Evolutionary conservation across 2,797 vertebrate genomes (phyloP).

Genomic region (Cetoscarus ocellatus): DNA sequence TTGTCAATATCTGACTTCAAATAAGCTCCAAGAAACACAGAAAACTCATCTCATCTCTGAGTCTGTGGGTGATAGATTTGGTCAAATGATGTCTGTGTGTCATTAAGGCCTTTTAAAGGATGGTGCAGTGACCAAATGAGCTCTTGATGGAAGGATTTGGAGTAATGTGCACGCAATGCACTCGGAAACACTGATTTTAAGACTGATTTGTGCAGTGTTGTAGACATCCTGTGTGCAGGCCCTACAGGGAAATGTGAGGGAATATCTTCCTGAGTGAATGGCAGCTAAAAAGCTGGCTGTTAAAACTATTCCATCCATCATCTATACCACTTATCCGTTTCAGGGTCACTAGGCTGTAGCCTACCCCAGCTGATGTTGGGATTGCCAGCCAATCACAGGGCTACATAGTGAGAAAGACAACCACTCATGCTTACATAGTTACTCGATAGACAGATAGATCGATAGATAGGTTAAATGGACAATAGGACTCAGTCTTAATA

Average conservation of each 20-base stretch:
- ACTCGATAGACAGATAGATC: too few relatives aligned
- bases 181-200: background rate
- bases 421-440: too few relatives aligned
- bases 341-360: too few relatives aligned
- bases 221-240: slow-evolving; percentile 16
- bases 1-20: slow-evolving; percentile 29
- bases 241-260: background rate
- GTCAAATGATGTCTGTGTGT: background rate
- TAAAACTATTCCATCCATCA: too few relatives aligned
- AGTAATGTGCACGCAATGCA: background rate
- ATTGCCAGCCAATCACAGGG: too few relatives aligned
- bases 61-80: background rate
- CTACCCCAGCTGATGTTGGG: too few relatives aligned
- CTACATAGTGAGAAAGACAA: too few relatives aligned
- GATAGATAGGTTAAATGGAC: too few relatives aligned
- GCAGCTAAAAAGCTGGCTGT: too few relatives aligned
- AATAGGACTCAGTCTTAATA: too few relatives aligned
- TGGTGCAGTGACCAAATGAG: background rate
- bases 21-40: slow-evolving; percentile 38
- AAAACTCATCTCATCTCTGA: slow-evolving; percentile 11
- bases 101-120: background rate
- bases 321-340: too few relatives aligned
- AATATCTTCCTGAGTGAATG: too few relatives aligned
- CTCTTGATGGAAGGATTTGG: background rate
- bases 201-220: slow-evolving; percentile 1